Evolutionary conservation across 2,888 invertebrate genomes (phyloP), one percentile per base, ranked within the genome.

Genomic region (Epinotia nisella): DNA sequence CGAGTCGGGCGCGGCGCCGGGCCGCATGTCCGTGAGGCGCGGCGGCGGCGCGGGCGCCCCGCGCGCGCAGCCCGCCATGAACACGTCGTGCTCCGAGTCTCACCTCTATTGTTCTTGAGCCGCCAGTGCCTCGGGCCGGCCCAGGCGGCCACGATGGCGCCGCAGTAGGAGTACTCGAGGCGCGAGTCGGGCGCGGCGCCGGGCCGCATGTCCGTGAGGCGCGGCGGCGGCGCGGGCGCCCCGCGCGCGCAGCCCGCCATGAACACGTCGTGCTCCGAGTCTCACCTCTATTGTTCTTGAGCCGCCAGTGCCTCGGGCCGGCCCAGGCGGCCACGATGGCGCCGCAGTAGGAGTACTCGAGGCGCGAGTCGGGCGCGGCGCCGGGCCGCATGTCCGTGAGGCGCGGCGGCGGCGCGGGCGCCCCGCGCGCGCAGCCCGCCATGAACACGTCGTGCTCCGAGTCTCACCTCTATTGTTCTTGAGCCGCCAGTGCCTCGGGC

Each of bases 101-200:
- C 83, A 91, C 90, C 86, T 78, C 87, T 81, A 80, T 91, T 90
- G 78, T 94, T 94, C 82, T 94, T 95, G 58, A 96, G 94, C 79
- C 96, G 96, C 98, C 98, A 98, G 88, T 98, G 97, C 59, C 95
- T 93, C 41, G 98, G 97, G 0, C 98, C 98, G 24, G 97, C 97
- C 97, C 97, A 98, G 77, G 95, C 93, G 77, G 87, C 85, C 82
- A 85, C 94, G 85, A 93, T 94, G 86, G 95, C 94, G 15, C 87
- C 88, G 84, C 94, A 90, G 90, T 96, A 97, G 0, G 96, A 96
- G 89, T 97, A 97, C 87, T 97, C 97, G 58, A 95, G 93, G 15
- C 90, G 91, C 49, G 94, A 86, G 80, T 91, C 93, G 17, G 78
- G 81, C 60, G 93, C 87, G 74, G 88, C 92, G 35, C 85, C 85